Base-by-base conservation (phyloP, 2,888 invertebrate genomes). In the Drosophila putrida region DNA sequence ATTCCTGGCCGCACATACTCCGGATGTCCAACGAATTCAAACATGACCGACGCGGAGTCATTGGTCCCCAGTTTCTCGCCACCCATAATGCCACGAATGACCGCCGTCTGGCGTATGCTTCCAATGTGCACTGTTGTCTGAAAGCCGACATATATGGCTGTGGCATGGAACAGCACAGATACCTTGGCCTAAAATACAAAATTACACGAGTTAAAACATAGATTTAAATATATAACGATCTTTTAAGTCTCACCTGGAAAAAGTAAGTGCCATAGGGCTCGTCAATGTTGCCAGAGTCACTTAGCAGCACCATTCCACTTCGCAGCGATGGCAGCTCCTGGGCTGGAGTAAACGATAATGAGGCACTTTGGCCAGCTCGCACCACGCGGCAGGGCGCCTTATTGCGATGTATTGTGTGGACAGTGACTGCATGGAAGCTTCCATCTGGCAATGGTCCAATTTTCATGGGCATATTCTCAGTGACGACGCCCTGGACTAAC, bases 81-180 rank as follows among this genome's bases (percentile, higher is more conserved):
- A 10, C 93, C 94, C 94, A 95, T 94, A 71, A 95, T 95, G 15
- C 95, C 97, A 83, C 96, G 95, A 50, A 99, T 96, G 8, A 96
- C 95, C n/a, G 97, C 98, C 0, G 98, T 98, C 93, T 99, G 99
- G 0, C 98, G 93, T 6, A 99, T 97, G 85, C 98, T 98, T 0
- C 98, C 99, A 55, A 99, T 97, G 92, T 99, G 98, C 0, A 99
- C 96, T 0, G 98, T 98, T 20, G 98, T 97, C 92, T 97, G 97
- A 91, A 97, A 97, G 31, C 97, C 97, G 4, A 95, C 95, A 73
- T 94, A 95, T 68, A 98, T 97, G 11, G 96, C 95, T 0, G 96
- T 97, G 0, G 96, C 95, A 91, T 98, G 98, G 72, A 96, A 96
- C n/a, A 99, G 93, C 0, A 99, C 95, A 39, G 96, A 95, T 0